phyloP scores from a whole-genome alignment of 1,140 invertebrate species.

The Drosophila sechellia region DNA sequence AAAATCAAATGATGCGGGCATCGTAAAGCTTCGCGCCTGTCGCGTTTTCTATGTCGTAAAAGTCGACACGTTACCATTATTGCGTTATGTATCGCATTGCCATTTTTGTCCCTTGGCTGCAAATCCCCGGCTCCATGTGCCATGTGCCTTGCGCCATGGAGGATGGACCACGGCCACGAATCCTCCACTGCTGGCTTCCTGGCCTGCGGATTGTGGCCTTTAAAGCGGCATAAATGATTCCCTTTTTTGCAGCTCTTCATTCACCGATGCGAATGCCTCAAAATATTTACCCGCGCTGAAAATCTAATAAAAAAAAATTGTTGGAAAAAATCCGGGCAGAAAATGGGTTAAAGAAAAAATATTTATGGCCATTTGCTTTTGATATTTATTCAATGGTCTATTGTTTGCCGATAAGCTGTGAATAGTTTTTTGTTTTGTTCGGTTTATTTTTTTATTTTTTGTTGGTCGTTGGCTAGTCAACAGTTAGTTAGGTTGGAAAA shows the following conservation, averaged over 20 bases:
- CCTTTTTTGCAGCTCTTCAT: constrained; percentile 35
- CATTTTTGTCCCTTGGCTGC: constrained; percentile 58
- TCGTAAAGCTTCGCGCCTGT: constrained; percentile 70
- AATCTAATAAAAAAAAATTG: constrained; percentile 40
- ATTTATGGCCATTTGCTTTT: constrained; percentile 79
- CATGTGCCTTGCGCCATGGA: constrained; percentile 2
- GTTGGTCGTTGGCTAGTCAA: constrained; percentile 23
- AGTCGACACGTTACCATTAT: constrained; percentile 68
- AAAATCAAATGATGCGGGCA: constrained; percentile 81
- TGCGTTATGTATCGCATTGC: constrained; percentile 58
- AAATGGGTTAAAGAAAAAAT: constrained; percentile 65
- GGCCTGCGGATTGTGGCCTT: constrained; percentile 70
- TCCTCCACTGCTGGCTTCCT: constrained; percentile 22
- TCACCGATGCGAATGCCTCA: constrained; percentile 22
- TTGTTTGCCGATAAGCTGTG: constrained; percentile 78
- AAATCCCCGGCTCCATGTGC: constrained; percentile 50
- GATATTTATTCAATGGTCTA: constrained; percentile 80
- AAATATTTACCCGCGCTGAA: constrained; percentile 60
- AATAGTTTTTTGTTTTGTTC: constrained; percentile 62
- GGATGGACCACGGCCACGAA: constrained; percentile 26
- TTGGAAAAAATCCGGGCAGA: constrained; percentile 23
- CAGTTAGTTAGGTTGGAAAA: constrained; percentile 25
- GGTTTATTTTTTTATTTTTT: constrained; percentile 24
- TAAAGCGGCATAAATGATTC: constrained; percentile 79
- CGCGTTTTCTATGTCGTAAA: constrained; percentile 77